Evolutionary conservation across 2,797 vertebrate genomes (phyloP).

Genomic region (Gymnocypris eckloni): DNA sequence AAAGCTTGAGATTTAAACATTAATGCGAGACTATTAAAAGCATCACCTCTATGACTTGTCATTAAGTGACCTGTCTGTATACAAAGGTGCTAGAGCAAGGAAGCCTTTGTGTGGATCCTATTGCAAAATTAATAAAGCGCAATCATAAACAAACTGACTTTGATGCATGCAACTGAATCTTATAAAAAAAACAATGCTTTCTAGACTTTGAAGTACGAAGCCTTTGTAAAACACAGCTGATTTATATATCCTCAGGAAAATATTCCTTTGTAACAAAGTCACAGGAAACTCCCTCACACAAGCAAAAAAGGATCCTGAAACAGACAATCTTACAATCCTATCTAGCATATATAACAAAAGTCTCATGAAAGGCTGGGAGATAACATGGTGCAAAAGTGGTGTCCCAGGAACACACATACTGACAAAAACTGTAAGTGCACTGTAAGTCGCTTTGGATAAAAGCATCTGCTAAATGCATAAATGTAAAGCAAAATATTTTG

Average conservation of each 20-base stretch:
- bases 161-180: constrained; percentile 32
- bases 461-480: no score
- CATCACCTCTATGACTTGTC: not conserved
- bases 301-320: constrained; percentile 39
- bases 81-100: not conserved
- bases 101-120: constrained; percentile 16
- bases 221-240: constrained; percentile 54
- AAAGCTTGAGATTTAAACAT: constrained; percentile 7
- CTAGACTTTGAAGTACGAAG: constrained; percentile 52
- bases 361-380: constrained; percentile 47
- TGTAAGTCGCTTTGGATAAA: no score
- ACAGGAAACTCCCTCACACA: constrained; percentile 45
- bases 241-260: constrained; percentile 54
- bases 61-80: constrained; percentile 21
- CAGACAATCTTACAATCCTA: constrained; percentile 18
- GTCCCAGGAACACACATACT: no score
- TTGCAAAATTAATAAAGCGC: constrained; percentile 3
- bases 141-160: constrained; percentile 14
- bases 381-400: constrained; percentile 10
- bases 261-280: constrained; percentile 53
- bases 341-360: constrained; percentile 27
- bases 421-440: no score
- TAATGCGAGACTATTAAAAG: constrained; percentile 23
- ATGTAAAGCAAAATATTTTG: constrained; percentile 39
- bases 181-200: constrained; percentile 20